Base-by-base conservation (phyloP, 2,797 vertebrate species). In the Megalops cyprinoides region DNA sequence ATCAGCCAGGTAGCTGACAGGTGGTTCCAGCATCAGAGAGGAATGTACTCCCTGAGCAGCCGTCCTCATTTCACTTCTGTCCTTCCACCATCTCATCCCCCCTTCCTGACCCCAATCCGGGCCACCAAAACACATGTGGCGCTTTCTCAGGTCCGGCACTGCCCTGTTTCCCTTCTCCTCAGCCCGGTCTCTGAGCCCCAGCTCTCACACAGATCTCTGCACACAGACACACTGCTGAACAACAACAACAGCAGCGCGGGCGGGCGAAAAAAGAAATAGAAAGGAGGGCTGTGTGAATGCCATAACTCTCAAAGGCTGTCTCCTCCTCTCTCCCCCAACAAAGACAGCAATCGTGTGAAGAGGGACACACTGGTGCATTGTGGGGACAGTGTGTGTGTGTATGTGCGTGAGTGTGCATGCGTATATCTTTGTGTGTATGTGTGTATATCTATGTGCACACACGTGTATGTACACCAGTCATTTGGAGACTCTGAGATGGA, bases 291-390 rank as follows among this genome's bases (percentile, higher is more conserved):
- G 85, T 84, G 85, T 81, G 84, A 89, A 82, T 86, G 86, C 88
- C 86, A 87, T 86, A 79, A 53, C 69, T n/a, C 76, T 81, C 85
- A 86, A 85, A 87, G 85, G 82, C 37, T 28, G 79, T 81, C 69
- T 56, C 62, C 79, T 85, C 76, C 86, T 81, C 78, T 80, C 51
- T 86, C 79, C 84, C 83, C 79, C 80, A 81, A 86, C 85, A 82
- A 88, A 83, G 83, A 89, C 84, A 87, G 89, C 90, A 87, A 92
- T 90, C 89, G 90, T 92, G 90, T 89, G 90, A 84, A 87, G 85
- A 91, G 83, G 62, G 84, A 88, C 82, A 86, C 83, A 85, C 82
- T 84, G 86, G 90, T 90, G 87, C 87, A 84, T 31, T 71, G 73
- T 81, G 74, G 18, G 86, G 83, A 55, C 55, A 89, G 39, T n/a